Base-by-base conservation (phyloP, 2,888 invertebrate species). In the Drosophila bunnanda region DNA sequence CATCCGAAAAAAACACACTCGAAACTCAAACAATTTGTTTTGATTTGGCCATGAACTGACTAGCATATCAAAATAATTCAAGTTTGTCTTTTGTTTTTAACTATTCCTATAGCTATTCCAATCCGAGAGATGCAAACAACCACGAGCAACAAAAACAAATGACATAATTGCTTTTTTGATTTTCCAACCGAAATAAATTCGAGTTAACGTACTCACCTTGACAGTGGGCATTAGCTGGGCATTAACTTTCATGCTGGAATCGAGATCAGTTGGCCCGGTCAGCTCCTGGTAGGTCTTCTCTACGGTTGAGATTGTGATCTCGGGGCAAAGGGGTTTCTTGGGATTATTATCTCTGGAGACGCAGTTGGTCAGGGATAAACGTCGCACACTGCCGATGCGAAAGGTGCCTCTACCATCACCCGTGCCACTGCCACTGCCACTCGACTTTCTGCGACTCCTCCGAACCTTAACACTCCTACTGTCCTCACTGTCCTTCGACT, bases 191-290 rank as follows among this genome's bases (percentile, higher is more conserved):
- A 32, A 32, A 68, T 53, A 62, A 57, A 41, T 64, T 48, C 22
- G 52, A 38, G 41, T 30, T 43, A 41, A 22, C 54, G 22, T n/a
- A 77, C 87, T 90, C 76, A 91, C 91, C 90, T 90, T 90, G 90
- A 80, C 87, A 61, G 76, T 88, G 85, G 84, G 82, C 78, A 87
- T 46, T n/a, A 67, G 75, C 65, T 88, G 82, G 59, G 82, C 74
- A 71, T 90, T 87, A 55, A 85, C 82, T 79, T 91, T 90, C 91
- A 90, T 90, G 58, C 43, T 52, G 77, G 66, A 61, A 70, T 72
- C 74, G 65, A 22, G 60, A 52, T 53, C 46, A 30, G 41, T 1
- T 28, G 8, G 50, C 0, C 44, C 25, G 30, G 41, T 53, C 10
- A 81, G 54, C 50, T 79, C 77, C 44, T 60, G 54, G 44, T 67